Evolutionary conservation across 2,113 vertebrate species (phyloP).

Genomic region (Spermophilus dauricus): DNA sequence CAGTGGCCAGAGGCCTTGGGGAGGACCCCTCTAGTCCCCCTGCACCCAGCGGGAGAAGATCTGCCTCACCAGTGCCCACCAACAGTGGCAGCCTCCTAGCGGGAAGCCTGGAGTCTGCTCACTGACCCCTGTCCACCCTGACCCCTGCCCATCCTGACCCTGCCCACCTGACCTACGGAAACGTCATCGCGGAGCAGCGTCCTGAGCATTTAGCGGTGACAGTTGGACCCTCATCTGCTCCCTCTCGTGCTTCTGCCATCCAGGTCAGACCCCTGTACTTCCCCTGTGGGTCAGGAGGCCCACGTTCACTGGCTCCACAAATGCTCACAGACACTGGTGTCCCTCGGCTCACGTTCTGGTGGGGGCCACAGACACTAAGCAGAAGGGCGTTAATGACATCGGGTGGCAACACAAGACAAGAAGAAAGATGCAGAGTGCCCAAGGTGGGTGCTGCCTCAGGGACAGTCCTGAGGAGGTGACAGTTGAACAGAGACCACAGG

Average conservation of each 20-base stretch:
- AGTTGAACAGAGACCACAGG: neutral
- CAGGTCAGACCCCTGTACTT: neutral
- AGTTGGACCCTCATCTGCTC: neutral
- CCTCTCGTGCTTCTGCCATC: neutral
- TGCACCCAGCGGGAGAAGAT: neutral
- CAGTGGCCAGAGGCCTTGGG: neutral
- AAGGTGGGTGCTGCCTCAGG: too few species aligned
- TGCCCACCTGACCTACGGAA: too few species aligned
- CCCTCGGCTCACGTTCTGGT: neutral
- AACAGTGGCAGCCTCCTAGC: too few species aligned
- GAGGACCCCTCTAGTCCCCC: rapidly evolving
- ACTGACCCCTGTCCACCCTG: neutral
- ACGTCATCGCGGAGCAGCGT: too few species aligned
- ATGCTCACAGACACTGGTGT: rapidly evolving
- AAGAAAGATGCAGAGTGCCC: too few species aligned
- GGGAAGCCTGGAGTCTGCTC: neutral
- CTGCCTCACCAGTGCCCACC: neutral
- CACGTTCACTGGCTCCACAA: neutral
- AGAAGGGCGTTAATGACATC: neutral
- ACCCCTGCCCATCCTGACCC: neutral
- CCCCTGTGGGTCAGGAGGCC: neutral
- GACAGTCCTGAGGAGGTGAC: neutral
- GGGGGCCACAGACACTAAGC: neutral
- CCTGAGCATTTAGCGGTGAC: neutral
- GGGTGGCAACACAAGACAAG: neutral